Evolutionary conservation across 2,888 invertebrate species (phyloP), one percentile per base, ranked within the genome.

Genomic region (Ichneumoninae sp.): DNA sequence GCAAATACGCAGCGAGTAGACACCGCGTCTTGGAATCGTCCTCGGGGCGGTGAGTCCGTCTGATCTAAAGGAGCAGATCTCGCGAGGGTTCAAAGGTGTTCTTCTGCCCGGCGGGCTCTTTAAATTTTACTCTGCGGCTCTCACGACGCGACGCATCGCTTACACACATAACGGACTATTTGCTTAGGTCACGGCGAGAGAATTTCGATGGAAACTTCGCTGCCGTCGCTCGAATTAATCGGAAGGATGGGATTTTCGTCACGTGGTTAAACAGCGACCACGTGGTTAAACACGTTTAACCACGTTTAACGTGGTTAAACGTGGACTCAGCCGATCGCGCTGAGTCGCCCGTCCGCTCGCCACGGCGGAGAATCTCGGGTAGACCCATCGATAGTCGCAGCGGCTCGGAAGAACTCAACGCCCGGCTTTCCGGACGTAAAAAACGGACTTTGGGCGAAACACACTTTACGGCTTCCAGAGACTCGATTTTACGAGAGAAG

Each of bases 391-490:
- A 40, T 16, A 22, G 50, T 8, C 3, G 44, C 16, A 3, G 52
- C 3, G 1, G 7, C 19, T 16, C n/a, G 36, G 60, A 50, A 33
- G 50, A 50, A 47, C 52, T 44, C 44, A 33, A 71, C n/a, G 47
- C 52, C 47, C 50, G 60, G 68, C 72, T 82, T 69, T 69, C 36
- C 7, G 68, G 52, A 62, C 62, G 72, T 33, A 50, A 30, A 72
- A 79, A 79, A 16, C 77, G 68, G 69, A 26, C 16, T 36, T 26
- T 40, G 74, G 26, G n/a, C 26, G 19, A 47, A 44, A 22, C n/a
- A 71, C 72, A 60, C 71, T 83, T 83, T 83, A 80, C 83, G 66
- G 83, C 76, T 76, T 80, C 80, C 71, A 83, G 80, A 83, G 71
- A 68, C 57, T 60, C 71, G 60, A 80, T 83, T 83, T 83, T 83